These are phyloP conservation scores for Drosophila seguyi DNA, from an alignment of 1,140 invertebrate genomes.

Conservation along the genomic window DNA sequence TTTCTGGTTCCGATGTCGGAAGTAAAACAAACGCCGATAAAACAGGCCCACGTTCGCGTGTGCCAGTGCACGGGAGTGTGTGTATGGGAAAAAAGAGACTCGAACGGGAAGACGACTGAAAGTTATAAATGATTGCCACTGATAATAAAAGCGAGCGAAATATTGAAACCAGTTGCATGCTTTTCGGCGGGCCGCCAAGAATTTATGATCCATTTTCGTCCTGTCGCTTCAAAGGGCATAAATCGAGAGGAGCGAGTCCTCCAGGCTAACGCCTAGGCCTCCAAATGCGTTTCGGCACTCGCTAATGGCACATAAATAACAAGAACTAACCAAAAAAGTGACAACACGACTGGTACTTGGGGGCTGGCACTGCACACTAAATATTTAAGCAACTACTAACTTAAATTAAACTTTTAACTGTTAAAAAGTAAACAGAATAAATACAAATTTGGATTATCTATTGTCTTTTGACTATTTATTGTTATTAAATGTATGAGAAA, in stretches of 20 bases:
- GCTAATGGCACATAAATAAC: conserved; percentile 81
- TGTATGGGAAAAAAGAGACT: conserved; percentile 13
- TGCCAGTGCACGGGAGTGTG: conserved; percentile 17
- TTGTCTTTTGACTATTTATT: too few relatives aligned
- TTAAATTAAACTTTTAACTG: too few relatives aligned
- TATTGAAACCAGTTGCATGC: conserved; percentile 77
- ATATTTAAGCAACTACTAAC: not conserved
- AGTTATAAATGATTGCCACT: conserved; percentile 68
- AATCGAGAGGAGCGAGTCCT: conserved; percentile 36
- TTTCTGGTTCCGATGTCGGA: conserved; percentile 80
- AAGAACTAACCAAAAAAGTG: conserved; percentile 70
- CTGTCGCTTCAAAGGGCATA: conserved; percentile 48
- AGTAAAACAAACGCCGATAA: conserved; percentile 83
- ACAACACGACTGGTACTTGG: conserved; percentile 30
- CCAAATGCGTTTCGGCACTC: conserved; percentile 59
- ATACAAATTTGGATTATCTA: too few relatives aligned
- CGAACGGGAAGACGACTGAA: conserved; percentile 31
- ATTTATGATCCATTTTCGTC: conserved; percentile 71
- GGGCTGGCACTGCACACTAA: not conserved
- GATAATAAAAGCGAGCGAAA: conserved; percentile 66
- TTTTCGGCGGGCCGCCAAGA: conserved; percentile 47
- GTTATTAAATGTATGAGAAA: not conserved
- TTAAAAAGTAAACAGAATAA: not conserved
- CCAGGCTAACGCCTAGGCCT: not conserved
- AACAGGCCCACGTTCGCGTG: conserved; percentile 48